These are phyloP conservation scores for Anastrepha ludens DNA, from an alignment of 1,140 invertebrate genomes.

Conservation along the genomic window DNA sequence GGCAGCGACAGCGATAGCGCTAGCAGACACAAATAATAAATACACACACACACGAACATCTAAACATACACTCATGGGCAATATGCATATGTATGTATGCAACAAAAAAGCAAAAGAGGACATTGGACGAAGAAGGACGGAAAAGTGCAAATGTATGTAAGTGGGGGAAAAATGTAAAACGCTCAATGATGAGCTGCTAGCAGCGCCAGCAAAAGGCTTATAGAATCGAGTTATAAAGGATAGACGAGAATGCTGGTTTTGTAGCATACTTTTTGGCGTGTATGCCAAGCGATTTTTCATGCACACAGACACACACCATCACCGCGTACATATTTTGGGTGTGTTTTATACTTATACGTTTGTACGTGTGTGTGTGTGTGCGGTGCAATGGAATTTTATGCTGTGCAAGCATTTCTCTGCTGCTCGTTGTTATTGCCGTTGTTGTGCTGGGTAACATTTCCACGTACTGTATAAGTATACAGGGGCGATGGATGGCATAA, in stretches of 20 bases:
- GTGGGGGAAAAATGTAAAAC: conserved; percentile 24
- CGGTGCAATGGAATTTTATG: background rate
- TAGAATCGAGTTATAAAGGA: conserved; percentile 3
- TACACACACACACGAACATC: background rate
- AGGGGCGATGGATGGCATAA: background rate
- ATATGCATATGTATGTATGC: background rate
- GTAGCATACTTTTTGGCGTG: conserved; percentile 40
- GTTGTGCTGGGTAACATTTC: background rate
- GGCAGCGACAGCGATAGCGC: background rate
- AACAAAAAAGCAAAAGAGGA: conserved; percentile 26
- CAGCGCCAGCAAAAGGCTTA: background rate
- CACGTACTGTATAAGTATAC: background rate
- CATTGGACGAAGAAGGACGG: conserved; percentile 39
- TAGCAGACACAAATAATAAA: background rate
- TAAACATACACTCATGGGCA: background rate
- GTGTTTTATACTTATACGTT: conserved; percentile 1
- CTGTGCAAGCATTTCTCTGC: background rate
- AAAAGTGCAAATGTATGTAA: background rate
- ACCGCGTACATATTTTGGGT: background rate
- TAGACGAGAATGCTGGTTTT: background rate
- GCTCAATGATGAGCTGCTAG: background rate
- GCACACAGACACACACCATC: background rate
- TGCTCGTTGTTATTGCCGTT: background rate
- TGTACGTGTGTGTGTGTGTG: background rate
- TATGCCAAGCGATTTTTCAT: background rate